Base-by-base conservation (phyloP, 2,888 invertebrate species). In the Netelia fuscicornis region DNA sequence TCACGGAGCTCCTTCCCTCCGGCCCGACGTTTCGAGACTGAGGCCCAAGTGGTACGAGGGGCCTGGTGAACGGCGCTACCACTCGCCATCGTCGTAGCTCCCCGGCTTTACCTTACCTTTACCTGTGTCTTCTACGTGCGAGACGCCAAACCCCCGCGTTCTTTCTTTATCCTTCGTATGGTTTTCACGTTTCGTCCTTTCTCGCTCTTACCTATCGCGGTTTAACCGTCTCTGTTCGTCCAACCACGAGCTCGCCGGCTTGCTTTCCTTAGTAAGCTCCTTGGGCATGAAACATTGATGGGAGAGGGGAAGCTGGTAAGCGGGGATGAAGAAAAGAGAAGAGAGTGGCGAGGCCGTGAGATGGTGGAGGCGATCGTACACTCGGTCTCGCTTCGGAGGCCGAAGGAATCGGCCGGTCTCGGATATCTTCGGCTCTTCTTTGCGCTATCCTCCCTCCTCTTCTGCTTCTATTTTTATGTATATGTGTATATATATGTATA, bases 1-100 rank as follows among this genome's bases (percentile, higher is more conserved):
- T 92, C 92, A 91, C 93, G 92, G 92, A 92, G 93, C 90, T 92
- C 92, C 89, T 93, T 93, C 89, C 91, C 93, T 92, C 93, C 93
- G 92, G 93, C 92, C 92, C 93, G 91, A 91, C 92, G 89, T 89
- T 91, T 91, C 90, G 90, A 92, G 92, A 93, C 93, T 93, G 92
- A 91, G 88, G 91, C 86, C 86, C 79, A 85, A 87, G 83, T 84
- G 74, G 86, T 82, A 84, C 84, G 82, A 84, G 52, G 84, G 83
- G 86, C 87, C 90, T 89, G 91, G 92, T 92, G 91, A 92, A 92
- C 91, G 92, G 90, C 87, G 83, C 86, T 84, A 87, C 86, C 87
- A 85, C 76, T 72, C 6, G 37, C 65, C 78, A 75, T 70, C 72
- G 81, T 30, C 67, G 58, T 65, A 1, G 37, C 37, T 37, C 37